Conservation (phyloP, 2,113 vertebrate genomes). For the Apaloderma vittatum region DNA sequence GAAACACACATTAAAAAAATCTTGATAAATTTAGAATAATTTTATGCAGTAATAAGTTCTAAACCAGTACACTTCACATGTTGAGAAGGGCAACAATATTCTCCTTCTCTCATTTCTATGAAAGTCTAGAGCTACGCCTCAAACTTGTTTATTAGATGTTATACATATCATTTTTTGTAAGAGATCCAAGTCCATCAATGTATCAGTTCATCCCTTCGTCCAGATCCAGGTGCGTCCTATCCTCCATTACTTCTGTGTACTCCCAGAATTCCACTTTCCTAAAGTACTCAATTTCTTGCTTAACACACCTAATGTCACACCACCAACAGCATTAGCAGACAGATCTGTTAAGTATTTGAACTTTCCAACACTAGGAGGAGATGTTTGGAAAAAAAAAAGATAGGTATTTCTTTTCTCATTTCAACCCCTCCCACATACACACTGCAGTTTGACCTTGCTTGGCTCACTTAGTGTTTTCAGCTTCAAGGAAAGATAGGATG, state of each 20-base stretch:
- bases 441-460: background rate
- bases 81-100: background rate
- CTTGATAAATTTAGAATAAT: background rate
- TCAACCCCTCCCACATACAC: too few relatives aligned
- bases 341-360: background rate
- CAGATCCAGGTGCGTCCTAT: background rate
- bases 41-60: background rate
- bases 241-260: fast-evolving
- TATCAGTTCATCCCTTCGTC: background rate
- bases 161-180: background rate
- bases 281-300: background rate
- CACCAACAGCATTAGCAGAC: background rate
- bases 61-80: background rate
- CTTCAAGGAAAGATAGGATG: background rate
- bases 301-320: background rate
- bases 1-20: background rate
- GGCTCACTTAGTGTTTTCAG: background rate
- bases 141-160: background rate
- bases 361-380: background rate
- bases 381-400: background rate
- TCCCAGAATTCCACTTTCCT: background rate
- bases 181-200: background rate
- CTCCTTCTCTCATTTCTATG: background rate
- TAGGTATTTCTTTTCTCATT: background rate
- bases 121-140: background rate